Evolutionary conservation across 2,113 vertebrate genomes (phyloP), one percentile per base, ranked within the genome.

Genomic region (Hemiscyllium ocellatum): DNA sequence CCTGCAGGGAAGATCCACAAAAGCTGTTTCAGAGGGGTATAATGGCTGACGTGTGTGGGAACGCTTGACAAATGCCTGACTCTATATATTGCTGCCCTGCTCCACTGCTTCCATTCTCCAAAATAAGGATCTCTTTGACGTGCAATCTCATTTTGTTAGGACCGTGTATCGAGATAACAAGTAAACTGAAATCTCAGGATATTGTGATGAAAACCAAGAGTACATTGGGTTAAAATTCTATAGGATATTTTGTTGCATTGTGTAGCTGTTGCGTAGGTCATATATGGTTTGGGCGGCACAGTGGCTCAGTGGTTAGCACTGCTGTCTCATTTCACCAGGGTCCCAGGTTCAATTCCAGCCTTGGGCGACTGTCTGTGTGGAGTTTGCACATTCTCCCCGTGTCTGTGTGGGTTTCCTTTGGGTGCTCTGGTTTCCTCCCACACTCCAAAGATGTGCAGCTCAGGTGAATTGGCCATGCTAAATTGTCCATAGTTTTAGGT

Each of bases 171-270:
- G 65, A 33, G 4, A 3, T 61, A 15, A 17, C 56, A 61, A 65
- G 56, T 52, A 29, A 61, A 2, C 56, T 4, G 33, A 65, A 13
- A 3, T n/a, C 13, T n/a, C 19, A 33, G 56, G 12, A 61, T 15
- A 33, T n/a, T 91, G 52, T 91, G 56, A 37, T 15, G 56, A n/a
- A 61, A 61, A 4, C 56, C 87, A 65, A 13, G 50, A 56, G 86
- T 65, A 91, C 56, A 61, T 19, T 61, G 26, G 87, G 87, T 56
- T 65, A 56, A 33, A 91, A n/a, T 33, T 61, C 33, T 91, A 2
- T 1, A 91, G 87, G 87, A 91, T 91, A 65, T 61, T 90, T 90
- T 91, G 87, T 61, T 91, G 56, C 87, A 91, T 61, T 91, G 56
- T 91, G 52, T 91, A 7, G 5, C 52, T 91, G 87, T 65, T 91